Conservation (phyloP, 2,797 vertebrate genomes). For the Fistularia tabacaria region DNA sequence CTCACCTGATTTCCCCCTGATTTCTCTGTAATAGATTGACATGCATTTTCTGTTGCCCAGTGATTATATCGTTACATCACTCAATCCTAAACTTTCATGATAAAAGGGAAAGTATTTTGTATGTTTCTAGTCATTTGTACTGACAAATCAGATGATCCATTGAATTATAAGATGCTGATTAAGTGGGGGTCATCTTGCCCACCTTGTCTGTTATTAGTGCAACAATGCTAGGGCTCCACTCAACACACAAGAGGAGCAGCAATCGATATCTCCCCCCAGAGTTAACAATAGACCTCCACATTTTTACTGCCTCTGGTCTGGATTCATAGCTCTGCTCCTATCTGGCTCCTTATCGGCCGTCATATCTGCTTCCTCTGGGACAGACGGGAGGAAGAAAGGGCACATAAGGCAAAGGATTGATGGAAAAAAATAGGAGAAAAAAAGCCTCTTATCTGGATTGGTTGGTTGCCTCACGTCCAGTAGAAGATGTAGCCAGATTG, state of each 20-base stretch:
- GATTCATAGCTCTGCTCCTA: neutral
- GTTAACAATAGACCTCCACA: neutral
- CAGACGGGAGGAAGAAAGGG: neutral
- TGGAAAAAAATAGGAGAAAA: neutral
- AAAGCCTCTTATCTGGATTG: neutral
- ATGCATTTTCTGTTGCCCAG: no score
- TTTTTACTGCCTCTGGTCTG: neutral
- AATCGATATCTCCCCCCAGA: conserved; percentile 2
- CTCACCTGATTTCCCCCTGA: no score
- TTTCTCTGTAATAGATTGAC: no score
- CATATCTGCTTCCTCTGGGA: neutral
- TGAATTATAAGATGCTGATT: neutral
- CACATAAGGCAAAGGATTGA: no score
- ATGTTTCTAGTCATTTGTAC: neutral
- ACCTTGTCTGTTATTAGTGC: neutral
- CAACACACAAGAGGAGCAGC: neutral
- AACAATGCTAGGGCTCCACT: neutral
- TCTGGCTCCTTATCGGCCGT: neutral
- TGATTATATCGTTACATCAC: no score
- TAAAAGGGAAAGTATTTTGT: neutral
- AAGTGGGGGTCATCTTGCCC: neutral
- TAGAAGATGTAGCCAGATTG: no score
- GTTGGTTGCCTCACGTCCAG: no score
- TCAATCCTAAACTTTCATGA: no score
- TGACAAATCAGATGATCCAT: no score